Conservation (phyloP, 2,888 invertebrate genomes). For the Dicranocentrus wangi region DNA sequence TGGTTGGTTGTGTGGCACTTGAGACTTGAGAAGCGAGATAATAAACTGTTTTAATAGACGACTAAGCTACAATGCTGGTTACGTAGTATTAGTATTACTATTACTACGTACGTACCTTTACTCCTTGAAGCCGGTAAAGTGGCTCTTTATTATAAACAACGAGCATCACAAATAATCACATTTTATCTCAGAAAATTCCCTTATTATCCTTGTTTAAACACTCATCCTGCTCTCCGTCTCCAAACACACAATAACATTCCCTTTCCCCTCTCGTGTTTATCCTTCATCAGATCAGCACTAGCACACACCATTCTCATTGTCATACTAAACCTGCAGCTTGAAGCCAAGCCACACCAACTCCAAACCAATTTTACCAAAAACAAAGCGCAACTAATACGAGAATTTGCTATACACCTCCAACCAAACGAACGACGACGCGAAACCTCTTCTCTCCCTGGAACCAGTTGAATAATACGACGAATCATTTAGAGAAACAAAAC, state of each 20-base stretch:
- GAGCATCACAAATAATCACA: conserved; percentile 47
- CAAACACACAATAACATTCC: too few species aligned
- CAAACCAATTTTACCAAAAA: conserved; percentile 31
- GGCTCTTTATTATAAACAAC: conserved; percentile 36
- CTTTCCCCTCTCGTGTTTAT: conserved; percentile 20
- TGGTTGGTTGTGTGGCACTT: conserved; percentile 40
- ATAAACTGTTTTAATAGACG: background rate
- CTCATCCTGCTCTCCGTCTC: background rate
- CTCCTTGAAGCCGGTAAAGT: conserved; percentile 25
- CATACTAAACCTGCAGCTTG: conserved; percentile 22
- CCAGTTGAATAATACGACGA: too few species aligned
- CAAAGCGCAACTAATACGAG: conserved; percentile 36
- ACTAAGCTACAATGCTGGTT: background rate
- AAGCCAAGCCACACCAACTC: too few species aligned
- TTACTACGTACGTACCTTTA: conserved; percentile 9
- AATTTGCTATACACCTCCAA: too few species aligned
- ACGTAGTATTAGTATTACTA: background rate
- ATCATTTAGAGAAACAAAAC: too few species aligned
- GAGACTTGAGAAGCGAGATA: conserved; percentile 26
- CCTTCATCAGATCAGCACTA: too few species aligned
- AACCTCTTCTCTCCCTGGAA: too few species aligned
- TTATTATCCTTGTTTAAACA: conserved; percentile 43
- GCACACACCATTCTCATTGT: conserved; percentile 46
- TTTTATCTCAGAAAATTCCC: conserved; percentile 45
- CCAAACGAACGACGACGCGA: too few species aligned